phyloP scores from a whole-genome alignment of 92 coral and sea anemone species.

The Actinostola sp. region DNA sequence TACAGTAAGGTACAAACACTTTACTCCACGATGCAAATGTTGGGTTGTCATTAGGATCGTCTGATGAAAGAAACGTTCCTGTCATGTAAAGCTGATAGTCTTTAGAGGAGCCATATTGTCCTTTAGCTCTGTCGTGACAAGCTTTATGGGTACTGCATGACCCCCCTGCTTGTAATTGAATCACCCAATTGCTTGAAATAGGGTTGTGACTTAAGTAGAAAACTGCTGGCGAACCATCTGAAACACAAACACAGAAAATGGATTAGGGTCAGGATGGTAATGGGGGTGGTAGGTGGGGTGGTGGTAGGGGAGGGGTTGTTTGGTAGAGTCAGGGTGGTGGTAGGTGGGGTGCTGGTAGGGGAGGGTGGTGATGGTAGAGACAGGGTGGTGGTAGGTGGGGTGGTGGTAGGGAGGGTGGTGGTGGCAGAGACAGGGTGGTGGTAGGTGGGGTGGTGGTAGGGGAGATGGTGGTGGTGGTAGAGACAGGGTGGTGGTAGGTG shows the following conservation, averaged over 20 bases:
- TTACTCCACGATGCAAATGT: constrained; percentile 97
- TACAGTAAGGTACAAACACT: constrained; percentile 96
- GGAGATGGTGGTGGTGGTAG: too few relatives aligned
- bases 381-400: too few relatives aligned
- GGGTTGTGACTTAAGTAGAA: constrained; percentile 88
- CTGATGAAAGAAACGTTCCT: constrained; percentile 89
- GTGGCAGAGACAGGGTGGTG: too few relatives aligned
- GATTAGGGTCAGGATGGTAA: too few relatives aligned
- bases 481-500: too few relatives aligned
- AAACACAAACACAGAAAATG: constrained; percentile 1
- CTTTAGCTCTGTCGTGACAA: constrained; percentile 79
- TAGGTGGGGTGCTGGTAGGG: too few relatives aligned
- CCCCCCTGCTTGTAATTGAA: constrained; percentile 97
- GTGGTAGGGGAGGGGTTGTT: too few relatives aligned
- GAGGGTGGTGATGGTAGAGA: too few relatives aligned
- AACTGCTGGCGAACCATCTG: constrained; percentile 97
- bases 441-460: too few relatives aligned
- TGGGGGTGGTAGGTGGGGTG: too few relatives aligned
- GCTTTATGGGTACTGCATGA: constrained; percentile 76
- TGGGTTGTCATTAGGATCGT: constrained; percentile 90
- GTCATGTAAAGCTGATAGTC: constrained; percentile 68
- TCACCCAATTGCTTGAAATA: constrained; percentile 82
- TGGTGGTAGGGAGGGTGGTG: too few relatives aligned
- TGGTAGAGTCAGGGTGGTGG: too few relatives aligned
- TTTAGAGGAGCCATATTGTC: constrained; percentile 84